phyloP scores from a whole-genome alignment of 2,797 vertebrate species.

The Enteromius argenteus region DNA sequence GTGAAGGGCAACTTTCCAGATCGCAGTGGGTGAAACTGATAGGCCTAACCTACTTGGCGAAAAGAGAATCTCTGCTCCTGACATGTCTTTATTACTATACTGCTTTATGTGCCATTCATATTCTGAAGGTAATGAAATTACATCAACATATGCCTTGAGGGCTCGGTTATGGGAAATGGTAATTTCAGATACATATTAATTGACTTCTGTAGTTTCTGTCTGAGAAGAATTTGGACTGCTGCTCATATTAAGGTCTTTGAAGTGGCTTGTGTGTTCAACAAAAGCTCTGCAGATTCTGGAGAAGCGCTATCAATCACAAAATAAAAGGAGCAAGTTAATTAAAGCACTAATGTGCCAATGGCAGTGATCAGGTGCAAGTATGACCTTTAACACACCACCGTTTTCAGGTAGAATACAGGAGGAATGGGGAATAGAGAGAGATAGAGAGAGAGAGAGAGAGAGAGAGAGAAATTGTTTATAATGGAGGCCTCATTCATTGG shows the following conservation, averaged over 20 bases:
- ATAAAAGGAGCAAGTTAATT: conserved; percentile 58
- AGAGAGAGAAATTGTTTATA: neutral
- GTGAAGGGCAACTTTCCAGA: conserved; percentile 30
- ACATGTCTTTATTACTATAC: conserved; percentile 24
- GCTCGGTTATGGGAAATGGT: neutral
- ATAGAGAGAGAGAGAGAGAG: neutral
- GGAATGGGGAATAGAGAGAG: neutral
- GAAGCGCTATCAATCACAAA: conserved; percentile 48
- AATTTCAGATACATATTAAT: conserved; percentile 29
- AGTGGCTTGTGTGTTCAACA: conserved; percentile 22
- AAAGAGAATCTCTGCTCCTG: neutral
- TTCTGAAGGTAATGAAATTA: conserved; percentile 35
- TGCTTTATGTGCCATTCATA: conserved; percentile 26
- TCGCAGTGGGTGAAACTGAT: conserved; percentile 15
- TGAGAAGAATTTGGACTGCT: conserved; percentile 18
- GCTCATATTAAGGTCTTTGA: conserved; percentile 15
- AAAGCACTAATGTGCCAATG: conserved; percentile 42
- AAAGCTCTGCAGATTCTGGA: conserved; percentile 2
- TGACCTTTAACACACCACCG: conserved; percentile 53
- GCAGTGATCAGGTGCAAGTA: conserved; percentile 44
- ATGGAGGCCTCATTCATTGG: conserved; percentile 42
- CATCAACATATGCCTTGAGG: conserved; percentile 19
- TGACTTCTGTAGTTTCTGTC: conserved; percentile 8
- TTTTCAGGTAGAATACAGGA: conserved; percentile 10
- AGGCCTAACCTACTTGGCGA: conserved; percentile 1